Conservation (phyloP, 2,888 invertebrate genomes). For the Asteroscopus sphinx region DNA sequence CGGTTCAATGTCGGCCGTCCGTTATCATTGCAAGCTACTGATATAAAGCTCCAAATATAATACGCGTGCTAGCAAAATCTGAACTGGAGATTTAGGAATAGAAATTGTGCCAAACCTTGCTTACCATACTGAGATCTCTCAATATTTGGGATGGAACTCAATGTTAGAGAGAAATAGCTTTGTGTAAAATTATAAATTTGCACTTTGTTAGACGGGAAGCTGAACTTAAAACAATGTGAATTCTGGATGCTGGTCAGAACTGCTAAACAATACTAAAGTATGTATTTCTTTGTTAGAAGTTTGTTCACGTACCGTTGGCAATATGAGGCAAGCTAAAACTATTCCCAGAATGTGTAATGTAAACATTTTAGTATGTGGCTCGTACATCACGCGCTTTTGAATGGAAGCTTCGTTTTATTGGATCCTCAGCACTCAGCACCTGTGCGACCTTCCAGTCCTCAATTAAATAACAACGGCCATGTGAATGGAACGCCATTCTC, state of each 20-base stretch:
- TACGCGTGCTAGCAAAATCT: no score
- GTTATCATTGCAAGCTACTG: conserved; percentile 27
- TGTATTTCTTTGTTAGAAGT: no score
- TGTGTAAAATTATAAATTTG: no score
- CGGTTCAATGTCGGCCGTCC: conserved; percentile 42
- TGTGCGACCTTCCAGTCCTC: conserved; percentile 1
- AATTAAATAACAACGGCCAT: conserved; percentile 19
- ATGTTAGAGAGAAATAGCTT: no score
- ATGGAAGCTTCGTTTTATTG: conserved; percentile 12
- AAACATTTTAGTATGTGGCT: conserved; percentile 22
- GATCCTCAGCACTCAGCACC: conserved; percentile 2
- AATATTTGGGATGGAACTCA: no score
- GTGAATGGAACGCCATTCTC: conserved; percentile 36
- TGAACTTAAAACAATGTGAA: not conserved
- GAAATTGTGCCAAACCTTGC: no score
- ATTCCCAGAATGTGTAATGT: conserved; percentile 17
- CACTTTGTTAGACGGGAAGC: no score
- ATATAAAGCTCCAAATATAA: not conserved
- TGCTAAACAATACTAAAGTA: no score
- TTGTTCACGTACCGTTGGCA: no score
- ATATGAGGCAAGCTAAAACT: conserved; percentile 8
- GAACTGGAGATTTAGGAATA: no score
- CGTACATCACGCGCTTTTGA: conserved; percentile 3
- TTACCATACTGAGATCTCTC: no score
- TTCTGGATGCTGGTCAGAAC: no score